Conservation (phyloP, 2,888 invertebrate genomes). For the Scaptodrosophila latifasciaeformis region DNA sequence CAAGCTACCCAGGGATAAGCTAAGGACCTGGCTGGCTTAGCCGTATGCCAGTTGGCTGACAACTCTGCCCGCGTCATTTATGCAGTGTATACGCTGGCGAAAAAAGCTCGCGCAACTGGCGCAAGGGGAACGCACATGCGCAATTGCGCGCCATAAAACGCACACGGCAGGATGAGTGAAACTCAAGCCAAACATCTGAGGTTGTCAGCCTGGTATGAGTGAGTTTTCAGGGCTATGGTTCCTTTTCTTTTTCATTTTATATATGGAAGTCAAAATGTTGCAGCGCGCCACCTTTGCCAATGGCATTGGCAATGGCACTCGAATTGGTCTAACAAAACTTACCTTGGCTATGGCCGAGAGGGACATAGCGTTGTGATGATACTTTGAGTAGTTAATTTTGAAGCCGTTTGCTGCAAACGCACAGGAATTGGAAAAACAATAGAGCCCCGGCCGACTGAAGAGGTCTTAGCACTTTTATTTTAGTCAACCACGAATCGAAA, state of each 20-base stretch:
- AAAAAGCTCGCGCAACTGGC: conserved; percentile 33
- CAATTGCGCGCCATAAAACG: not conserved
- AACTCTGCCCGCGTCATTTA: conserved; percentile 35
- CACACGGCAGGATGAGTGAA: conserved; percentile 34
- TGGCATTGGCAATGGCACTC: not conserved
- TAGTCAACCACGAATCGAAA: not conserved
- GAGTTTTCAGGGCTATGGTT: conserved; percentile 32
- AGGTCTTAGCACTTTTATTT: not conserved
- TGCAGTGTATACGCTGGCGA: conserved; percentile 28
- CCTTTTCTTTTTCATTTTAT: no score
- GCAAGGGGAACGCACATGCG: conserved; percentile 34
- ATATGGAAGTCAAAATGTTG: not conserved
- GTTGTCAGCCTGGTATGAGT: conserved; percentile 44
- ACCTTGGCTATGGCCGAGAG: conserved; percentile 81
- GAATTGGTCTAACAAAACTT: conserved; percentile 53
- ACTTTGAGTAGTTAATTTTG: conserved; percentile 82
- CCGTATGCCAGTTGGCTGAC: conserved; percentile 15
- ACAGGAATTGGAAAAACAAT: conserved; percentile 27
- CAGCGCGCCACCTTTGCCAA: not conserved
- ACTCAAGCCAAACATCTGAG: conserved; percentile 38
- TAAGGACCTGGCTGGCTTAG: not conserved
- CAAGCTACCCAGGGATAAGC: conserved; percentile 12
- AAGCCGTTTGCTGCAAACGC: conserved; percentile 68
- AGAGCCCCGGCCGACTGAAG: not conserved
- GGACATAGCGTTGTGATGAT: conserved; percentile 80